Evolutionary conservation across 1,140 invertebrate genomes (phyloP).

Genomic region (Rhopalosiphum maidis): DNA sequence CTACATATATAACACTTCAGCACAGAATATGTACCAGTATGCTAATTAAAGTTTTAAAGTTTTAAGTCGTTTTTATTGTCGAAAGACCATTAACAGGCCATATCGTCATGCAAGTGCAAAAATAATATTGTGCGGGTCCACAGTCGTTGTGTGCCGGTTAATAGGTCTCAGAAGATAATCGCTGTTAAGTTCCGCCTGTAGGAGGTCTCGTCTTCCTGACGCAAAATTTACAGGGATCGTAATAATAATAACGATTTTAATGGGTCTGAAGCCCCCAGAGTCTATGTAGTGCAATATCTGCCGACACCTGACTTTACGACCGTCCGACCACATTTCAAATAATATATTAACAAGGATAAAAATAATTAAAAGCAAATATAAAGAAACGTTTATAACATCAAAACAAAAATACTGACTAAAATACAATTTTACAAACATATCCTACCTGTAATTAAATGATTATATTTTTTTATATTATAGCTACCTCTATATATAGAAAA

Average conservation of each 20-base stretch:
- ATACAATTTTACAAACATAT: not conserved
- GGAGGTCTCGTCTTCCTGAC: constrained; percentile 18
- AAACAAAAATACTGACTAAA: not conserved
- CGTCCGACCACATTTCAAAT: constrained; percentile 20
- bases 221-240: constrained; percentile 36
- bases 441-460: not conserved
- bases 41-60: constrained; percentile 43
- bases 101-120: not conserved
- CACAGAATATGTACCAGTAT: not conserved
- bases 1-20: not conserved
- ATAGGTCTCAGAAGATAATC: constrained; percentile 56
- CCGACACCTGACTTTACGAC: constrained; percentile 53
- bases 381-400: not conserved
- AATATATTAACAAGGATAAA: not conserved
- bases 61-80: not conserved
- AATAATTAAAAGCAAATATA: constrained; percentile 15
- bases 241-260: constrained; percentile 56
- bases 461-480: not conserved
- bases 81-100: constrained; percentile 42
- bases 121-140: not conserved
- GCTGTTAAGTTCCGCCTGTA: constrained; percentile 12
- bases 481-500: not conserved
- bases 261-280: not conserved
- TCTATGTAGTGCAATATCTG: constrained; percentile 20
- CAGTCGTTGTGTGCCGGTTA: constrained; percentile 18